Base-by-base conservation (phyloP, 1,140 invertebrate species). In the Fopius arisanus region DNA sequence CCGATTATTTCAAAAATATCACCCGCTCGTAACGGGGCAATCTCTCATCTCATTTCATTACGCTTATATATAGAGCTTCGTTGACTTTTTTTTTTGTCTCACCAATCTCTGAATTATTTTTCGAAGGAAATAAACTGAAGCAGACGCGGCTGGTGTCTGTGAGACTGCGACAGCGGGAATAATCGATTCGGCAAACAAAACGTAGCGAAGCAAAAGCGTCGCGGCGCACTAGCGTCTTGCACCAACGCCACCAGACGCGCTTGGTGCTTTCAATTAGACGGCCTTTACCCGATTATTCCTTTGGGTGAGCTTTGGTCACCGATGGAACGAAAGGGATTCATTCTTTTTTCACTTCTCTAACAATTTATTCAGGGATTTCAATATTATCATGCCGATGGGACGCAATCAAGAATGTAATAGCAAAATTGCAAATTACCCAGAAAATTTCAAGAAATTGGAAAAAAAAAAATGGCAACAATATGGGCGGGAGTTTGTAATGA, bases 1-100 rank as follows among this genome's bases (percentile, higher is more conserved):
- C 78, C 79, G 80, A 84, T 84, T 40, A 79, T 79, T 78, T 79
- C 76, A 78, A 79, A 81, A 84, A 84, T 79, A 75, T 78, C 78
- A 73, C 80, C 77, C 74, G 40, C 31, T 67, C 14, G 31, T 16
- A 37, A 5, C 31, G 33, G n/a, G 31, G 16, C 65, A 40, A 67
- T 67, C 37, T 41, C 12, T 67, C 28, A 41, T 67, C 37, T 67
- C 28, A 67, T 67, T 43, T 62, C 14, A 28, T 26, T 10, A 70
- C 21, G 21, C 21, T 21, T 23, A 37, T 23, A 68, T 68, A 16
- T 67, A 43, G 43, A 51, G 43, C n/a, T 5, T 19, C 37, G 26
- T 68, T 68, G 6, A 12, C 10, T 23, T 69, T 69, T 43, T 63
- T 33, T 71, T 63, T 31, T 40, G 2, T 63, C 23, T 62, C 14